A percentile compares a stretch with the other conserved stretches of the same genome.
These are phyloP conservation scores for Gymnocheta viridis DNA, from an alignment of 2,888 invertebrate genomes.

Conservation along the genomic window DNA sequence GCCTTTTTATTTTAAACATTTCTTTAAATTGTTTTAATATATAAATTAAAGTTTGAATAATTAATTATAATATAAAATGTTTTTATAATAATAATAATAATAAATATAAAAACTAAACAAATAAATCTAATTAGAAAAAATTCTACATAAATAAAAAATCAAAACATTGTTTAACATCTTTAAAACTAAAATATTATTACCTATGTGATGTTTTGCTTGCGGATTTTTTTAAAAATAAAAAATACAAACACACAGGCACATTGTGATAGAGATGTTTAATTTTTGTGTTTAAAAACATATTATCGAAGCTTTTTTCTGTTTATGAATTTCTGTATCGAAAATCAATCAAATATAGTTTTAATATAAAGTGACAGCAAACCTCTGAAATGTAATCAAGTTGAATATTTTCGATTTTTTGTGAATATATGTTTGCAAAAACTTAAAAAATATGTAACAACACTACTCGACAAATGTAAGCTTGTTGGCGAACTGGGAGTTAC, in stretches of 20 bases:
- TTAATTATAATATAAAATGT: slow-evolving; percentile 60
- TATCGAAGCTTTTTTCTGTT: neutral
- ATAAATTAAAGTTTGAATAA: slow-evolving; percentile 65
- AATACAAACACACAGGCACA: slow-evolving; percentile 12
- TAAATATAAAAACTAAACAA: slow-evolving; percentile 68
- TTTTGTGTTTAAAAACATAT: neutral
- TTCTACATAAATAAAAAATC: slow-evolving; percentile 46
- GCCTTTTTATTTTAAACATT: slow-evolving; percentile 68
- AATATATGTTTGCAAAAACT: too few species aligned
- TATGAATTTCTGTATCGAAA: neutral
- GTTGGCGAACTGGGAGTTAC: too few species aligned
- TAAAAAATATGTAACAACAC: too few species aligned
- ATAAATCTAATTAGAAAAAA: slow-evolving; percentile 65
- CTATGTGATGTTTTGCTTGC: slow-evolving; percentile 50
- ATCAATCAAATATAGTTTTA: too few species aligned
- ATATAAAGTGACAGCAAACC: too few species aligned
- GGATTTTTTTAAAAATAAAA: slow-evolving; percentile 31
- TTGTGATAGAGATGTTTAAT: neutral
- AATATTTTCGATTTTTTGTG: too few species aligned
- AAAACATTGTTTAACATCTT: slow-evolving; percentile 54
- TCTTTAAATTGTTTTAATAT: slow-evolving; percentile 58
- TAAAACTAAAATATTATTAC: slow-evolving; percentile 49
- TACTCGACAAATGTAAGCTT: too few species aligned
- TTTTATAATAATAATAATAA: slow-evolving; percentile 50
- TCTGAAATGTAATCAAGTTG: too few species aligned